phyloP scores from a whole-genome alignment of 2,113 vertebrate species.

The Sprattus sprattus region DNA sequence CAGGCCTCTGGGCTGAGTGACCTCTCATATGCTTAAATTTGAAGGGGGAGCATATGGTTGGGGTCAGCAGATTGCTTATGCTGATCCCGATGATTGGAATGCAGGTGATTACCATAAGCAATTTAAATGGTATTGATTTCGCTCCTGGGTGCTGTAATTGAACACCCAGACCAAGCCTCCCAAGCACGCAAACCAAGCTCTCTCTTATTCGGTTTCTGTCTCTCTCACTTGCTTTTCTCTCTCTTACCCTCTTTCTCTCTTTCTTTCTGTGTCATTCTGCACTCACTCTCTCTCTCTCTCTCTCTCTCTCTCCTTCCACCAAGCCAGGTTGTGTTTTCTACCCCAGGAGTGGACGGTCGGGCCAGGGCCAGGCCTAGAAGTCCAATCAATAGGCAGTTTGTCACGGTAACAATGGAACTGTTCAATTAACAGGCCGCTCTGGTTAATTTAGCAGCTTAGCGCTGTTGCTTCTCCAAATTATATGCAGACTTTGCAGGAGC shows the following conservation, averaged over 20 bases:
- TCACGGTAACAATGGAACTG: slow-evolving; percentile 88
- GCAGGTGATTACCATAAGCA: slow-evolving; percentile 94
- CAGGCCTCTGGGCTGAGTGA: slow-evolving; percentile 51
- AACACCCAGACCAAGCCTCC: slow-evolving; percentile 71
- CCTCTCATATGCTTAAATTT: slow-evolving; percentile 82
- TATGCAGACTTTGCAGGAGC: slow-evolving; percentile 22
- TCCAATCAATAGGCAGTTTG: slow-evolving; percentile 85
- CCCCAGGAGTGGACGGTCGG: slow-evolving; percentile 78
- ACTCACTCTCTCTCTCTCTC: slow-evolving; percentile 20
- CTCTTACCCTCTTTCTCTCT: slow-evolving; percentile 13
- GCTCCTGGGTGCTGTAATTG: slow-evolving; percentile 90
- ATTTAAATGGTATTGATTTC: slow-evolving; percentile 99
- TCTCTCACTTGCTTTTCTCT: slow-evolving; percentile 24
- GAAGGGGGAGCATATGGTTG: slow-evolving; percentile 69
- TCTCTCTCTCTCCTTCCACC: slow-evolving; percentile 6
- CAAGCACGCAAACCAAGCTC: not conserved
- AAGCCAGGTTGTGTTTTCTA: slow-evolving; percentile 56
- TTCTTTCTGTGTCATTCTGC: not conserved
- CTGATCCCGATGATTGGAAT: slow-evolving; percentile 90
- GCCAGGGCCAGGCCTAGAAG: slow-evolving; percentile 44
- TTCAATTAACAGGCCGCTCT: slow-evolving; percentile 84
- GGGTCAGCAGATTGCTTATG: slow-evolving; percentile 93
- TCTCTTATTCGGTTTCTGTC: not conserved
- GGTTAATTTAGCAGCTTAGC: slow-evolving; percentile 77
- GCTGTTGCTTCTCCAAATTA: slow-evolving; percentile 71